Evolutionary conservation across 2,113 vertebrate species (phyloP).

Genomic region (Atractosteus spatula): DNA sequence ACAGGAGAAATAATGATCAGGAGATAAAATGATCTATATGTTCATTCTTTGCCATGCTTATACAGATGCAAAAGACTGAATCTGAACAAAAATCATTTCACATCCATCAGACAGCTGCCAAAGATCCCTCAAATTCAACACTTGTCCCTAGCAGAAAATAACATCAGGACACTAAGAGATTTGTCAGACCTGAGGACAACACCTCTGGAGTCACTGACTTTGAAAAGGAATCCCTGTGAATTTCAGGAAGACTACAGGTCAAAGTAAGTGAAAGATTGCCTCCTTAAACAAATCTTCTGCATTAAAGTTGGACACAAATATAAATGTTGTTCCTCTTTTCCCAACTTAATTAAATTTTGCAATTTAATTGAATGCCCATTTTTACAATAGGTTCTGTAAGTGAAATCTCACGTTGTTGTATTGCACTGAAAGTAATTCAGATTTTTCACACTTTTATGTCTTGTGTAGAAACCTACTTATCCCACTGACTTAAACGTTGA

Average conservation of each 20-base stretch:
- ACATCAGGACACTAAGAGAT: constrained; percentile 74
- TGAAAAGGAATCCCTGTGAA: constrained; percentile 85
- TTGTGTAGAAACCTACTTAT: no score
- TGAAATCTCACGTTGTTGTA: no score
- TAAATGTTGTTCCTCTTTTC: no score
- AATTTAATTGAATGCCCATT: no score
- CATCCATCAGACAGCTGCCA: constrained; percentile 86
- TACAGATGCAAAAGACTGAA: constrained; percentile 87
- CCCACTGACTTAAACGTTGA: no score
- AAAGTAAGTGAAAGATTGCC: constrained; percentile 59
- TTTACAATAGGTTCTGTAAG: no score
- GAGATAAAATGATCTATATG: not conserved
- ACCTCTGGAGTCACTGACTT: constrained; percentile 75
- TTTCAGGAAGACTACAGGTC: constrained; percentile 83
- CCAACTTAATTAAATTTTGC: no score
- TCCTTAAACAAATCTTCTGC: no score
- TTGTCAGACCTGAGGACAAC: constrained; percentile 68
- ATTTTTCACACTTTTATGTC: no score
- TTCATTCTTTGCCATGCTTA: constrained; percentile 32
- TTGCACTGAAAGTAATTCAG: no score
- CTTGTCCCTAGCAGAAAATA: constrained; percentile 85
- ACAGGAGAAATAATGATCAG: no score
- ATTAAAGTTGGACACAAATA: no score
- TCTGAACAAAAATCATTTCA: constrained; percentile 83
- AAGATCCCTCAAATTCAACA: constrained; percentile 83